Evolutionary conservation across 23 tunicate species (phyloP), one percentile per base, ranked within the genome.

Genomic region (Styela plicata): DNA sequence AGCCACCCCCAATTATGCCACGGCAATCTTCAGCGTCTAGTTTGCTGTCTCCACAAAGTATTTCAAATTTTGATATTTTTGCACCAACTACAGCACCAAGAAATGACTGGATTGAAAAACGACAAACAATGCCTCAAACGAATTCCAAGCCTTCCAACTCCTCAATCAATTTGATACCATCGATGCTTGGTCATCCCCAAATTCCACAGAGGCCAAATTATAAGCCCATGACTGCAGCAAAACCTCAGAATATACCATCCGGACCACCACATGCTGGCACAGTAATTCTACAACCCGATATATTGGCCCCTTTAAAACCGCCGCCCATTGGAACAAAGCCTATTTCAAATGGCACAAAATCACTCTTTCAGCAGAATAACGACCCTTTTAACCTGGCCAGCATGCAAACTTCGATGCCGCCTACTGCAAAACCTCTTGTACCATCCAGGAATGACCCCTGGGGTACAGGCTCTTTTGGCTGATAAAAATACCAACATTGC

Each of bases 381-480:
- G 57, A 44, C 13, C 57, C 57, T 5, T 44, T 44, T 13, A 7
- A 44, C 13, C 57, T 44, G 57, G 57, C 57, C 7, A 13, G 57
- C 57, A 7, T 5, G 13, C 57, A 44, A 44, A 5, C 7, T 44
- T 7, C 13, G 7, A 7, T 44, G 57, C 57, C 57, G 13, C 13
- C 13, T 44, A 44, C 57, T 44, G 7, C 57, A 44, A 44, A 44
- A 44, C 57, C 57, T 44, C 57, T 44, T 44, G 13, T 44, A 44
- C 34, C 23, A 71, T 36, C 77, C 5, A 22, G 29, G 33, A 76
- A 76, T 76, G 81, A 76, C 2, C 81, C 81, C 18, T 76, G 81
- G 81, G 30, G 2, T 21, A 67, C 71, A 67, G 22, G 5, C n/a
- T 18, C 2, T 17, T 29, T 67, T 13, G 18, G 29, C 23, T 18